Base-by-base conservation (phyloP, 2,797 vertebrate species). In the Eulemur coronatus region DNA sequence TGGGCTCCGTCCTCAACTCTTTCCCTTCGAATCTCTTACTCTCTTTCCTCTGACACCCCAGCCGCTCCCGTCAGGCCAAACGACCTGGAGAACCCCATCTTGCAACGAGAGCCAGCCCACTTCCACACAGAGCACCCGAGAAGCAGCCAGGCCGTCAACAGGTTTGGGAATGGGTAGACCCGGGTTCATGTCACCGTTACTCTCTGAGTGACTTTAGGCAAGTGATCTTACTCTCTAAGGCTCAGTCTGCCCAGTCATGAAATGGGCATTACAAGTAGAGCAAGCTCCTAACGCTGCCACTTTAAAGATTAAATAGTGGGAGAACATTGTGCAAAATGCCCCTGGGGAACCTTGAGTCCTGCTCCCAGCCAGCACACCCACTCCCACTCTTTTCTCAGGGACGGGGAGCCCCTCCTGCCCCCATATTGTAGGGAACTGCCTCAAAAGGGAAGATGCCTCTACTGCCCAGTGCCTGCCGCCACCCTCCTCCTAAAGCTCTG, bases 181-280 rank as follows among this genome's bases (percentile, higher is more conserved):
- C 28, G 35, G 24, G 73, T 43, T 93, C 70, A 63, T 89, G 84
- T 94, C 88, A 17, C 3, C 1, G n/a, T 73, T 48, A 61, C 38
- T 92, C 33, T 63, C 28, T 17, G 33, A 79, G 20, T 89, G 86
- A 82, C 90, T 84, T 67, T 41, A 48, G 70, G 41, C 48, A 24
- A 91, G 65, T 65, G 41, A 43, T 28, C 5, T 84, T 55, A 22
- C 43, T 52, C 48, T 79, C 73, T 78, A 9, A n/a, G 63, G 35
- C 91, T 97, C 92, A 14, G n/a, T 94, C 28, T 96, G 28, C n/a
- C 41, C 33, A 8, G 57, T 92, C 48, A 43, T 8, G 35, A 75
- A 78, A 50, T 38, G 79, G 84, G 35, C 20, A 20, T 69, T 70
- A 46, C 35, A 70, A 65, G 63, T 52, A 67, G n/a, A 75, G 69